Evolutionary conservation across 2,797 vertebrate species (phyloP).

Genomic region (Lepilemur septentrionalis): DNA sequence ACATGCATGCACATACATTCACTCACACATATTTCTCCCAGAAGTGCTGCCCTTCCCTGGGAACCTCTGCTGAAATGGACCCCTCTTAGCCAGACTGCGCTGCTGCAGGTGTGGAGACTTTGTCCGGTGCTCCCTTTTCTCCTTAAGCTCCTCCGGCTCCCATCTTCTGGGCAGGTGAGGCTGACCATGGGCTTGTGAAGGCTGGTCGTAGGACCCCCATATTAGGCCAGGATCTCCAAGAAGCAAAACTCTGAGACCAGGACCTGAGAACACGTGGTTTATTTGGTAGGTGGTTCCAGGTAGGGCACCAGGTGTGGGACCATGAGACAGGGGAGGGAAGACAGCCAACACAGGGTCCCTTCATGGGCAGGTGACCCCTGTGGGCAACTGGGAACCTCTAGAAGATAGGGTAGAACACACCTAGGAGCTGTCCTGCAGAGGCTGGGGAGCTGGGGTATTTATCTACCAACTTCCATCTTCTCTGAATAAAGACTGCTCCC

Average conservation of each 20-base stretch:
- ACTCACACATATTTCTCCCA: neutral
- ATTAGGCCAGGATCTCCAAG: neutral
- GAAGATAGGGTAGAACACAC: neutral
- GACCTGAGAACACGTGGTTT: neutral
- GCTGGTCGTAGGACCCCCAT: neutral
- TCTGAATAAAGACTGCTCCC: neutral
- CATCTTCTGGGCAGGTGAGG: neutral
- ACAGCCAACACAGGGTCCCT: fast-evolving
- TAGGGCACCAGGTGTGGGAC: neutral
- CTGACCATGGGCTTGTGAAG: neutral
- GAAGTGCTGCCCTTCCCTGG: neutral
- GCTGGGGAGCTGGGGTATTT: neutral
- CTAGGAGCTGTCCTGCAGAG: neutral
- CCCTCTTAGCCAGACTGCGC: neutral
- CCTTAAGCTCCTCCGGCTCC: neutral
- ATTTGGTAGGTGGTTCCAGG: neutral
- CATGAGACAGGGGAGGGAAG: neutral
- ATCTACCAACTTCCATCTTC: neutral
- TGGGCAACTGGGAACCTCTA: neutral
- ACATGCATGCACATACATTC: neutral
- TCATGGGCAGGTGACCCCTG: neutral
- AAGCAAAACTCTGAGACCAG: neutral
- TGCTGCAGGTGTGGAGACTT: neutral
- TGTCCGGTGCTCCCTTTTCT: neutral
- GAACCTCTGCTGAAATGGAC: neutral